Evolutionary conservation across 92 coral and sea anemone species (phyloP), one percentile per base, ranked within the genome.

Genomic region (Chrysogorgia sp.): DNA sequence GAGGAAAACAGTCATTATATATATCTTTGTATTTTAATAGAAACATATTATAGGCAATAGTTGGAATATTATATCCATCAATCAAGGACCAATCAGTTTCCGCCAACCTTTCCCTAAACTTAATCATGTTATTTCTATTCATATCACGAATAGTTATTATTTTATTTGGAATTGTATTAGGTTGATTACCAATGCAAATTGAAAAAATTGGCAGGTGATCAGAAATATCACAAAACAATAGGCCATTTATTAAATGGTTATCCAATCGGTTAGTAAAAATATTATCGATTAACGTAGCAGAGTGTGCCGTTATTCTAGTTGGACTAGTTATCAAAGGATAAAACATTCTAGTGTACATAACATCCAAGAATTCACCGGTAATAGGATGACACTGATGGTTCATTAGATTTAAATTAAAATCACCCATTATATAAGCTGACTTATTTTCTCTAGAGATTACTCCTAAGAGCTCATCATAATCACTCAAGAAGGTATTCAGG

Each of bases 181-280:
- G 22, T 23, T 17, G 26, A 23, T 52, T 52, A 3, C 17, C 59
- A 17, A 52, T 5, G 21, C 22, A 23, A 59, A 88, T 74, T 35
- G 83, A 58, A 60, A 89, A 86, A 34, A 85, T 58, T 40, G 91
- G 88, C 17, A 88, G 22, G 31, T 88, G 91, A 56, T 88, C 91
- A 19, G 91, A 69, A n/a, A 86, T 66, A 60, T 85, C 87, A 20
- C 80, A 34, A 57, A 88, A 68, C n/a, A 84, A 35, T 13, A 75
- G 53, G 22, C 89, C 87, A 81, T 59, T 79, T 43, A n/a, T 61
- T 23, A 35, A 31, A 35, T 20, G 26, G 32, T 48, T 45, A 22
- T 52, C 57, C 34, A 61, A 29, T 32, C 67, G 40, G 63, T 84
- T 88, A 20, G 85, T 71, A 40, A 83, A 88, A 32, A 88, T 88